A percentile compares a stretch with the other conserved stretches of the same genome.
Conservation (phyloP, 2,797 vertebrate species). For the Glyptemys insculpta region DNA sequence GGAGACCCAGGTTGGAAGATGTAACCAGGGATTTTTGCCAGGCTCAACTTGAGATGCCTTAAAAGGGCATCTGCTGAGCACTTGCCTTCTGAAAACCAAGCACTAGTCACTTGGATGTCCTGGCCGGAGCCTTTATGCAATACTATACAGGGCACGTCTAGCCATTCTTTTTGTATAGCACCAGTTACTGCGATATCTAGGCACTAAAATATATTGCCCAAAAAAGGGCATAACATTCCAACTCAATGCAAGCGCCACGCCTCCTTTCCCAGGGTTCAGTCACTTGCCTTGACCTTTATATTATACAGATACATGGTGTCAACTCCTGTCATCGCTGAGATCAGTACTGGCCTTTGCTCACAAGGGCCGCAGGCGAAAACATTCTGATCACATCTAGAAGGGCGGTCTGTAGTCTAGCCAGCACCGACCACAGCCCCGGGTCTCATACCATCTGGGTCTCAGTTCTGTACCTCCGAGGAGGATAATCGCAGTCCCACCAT, state of each 20-base stretch:
- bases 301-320: not conserved
- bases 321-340: not conserved
- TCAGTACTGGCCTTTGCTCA: not conserved
- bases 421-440: not conserved
- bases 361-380: not conserved
- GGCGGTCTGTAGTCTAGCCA: not conserved
- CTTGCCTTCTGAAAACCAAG: not conserved
- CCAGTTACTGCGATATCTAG: not conserved
- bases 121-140: not conserved
- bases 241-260: not conserved
- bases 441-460: not conserved
- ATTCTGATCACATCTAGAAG: not conserved
- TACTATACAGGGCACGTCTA: not conserved
- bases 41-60: not conserved
- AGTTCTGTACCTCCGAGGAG: not conserved
- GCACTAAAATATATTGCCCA: not conserved
- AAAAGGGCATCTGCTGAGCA: not conserved
- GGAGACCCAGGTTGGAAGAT: not conserved
- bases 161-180: not conserved
- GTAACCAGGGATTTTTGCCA: not conserved
- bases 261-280: not conserved
- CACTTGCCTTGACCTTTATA: not conserved
- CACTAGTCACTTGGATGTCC: not conserved
- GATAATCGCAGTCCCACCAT: not conserved
- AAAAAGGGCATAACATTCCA: not conserved